Evolutionary conservation across 2,797 vertebrate species (phyloP), one percentile per base, ranked within the genome.

Genomic region (Rhabdomys pumilio): DNA sequence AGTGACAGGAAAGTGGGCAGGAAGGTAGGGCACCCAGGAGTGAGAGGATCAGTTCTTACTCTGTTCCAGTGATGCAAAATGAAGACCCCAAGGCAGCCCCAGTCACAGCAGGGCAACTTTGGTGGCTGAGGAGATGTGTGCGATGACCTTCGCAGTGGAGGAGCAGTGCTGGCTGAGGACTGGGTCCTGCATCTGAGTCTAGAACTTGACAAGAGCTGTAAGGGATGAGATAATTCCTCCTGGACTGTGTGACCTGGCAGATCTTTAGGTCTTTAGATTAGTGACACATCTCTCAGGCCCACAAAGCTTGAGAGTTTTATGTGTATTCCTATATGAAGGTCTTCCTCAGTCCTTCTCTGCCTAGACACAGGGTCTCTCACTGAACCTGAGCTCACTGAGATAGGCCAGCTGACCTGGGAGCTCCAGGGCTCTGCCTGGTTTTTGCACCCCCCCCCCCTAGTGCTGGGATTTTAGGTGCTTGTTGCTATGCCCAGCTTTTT

Each of bases 201-300:
- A 20, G 61, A 80, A 9, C 53, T 20, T 2, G 26, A 22, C 61
- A 17, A 53, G 14, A 17, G 12, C 6, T 17, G 19, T 47, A 17
- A 4, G 55, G 81, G 34, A 57, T 2, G 0, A 4, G 22, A 1
- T 6, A 0, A 24, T 10, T 50, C 53, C 20, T 17, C 3, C 3
- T 59, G 19, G 12, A 55, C 29, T 10, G 31, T 75, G 31, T 69
- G 15, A 41, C 84, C 65, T 14, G 20, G 41, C 50, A 24, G 34
- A 13, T 41, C 67, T 85, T 50, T 8, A 1, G 38, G 38, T 38
- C 38, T 38, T 38, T 38, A 38, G 38, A 38, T 38, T 38, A 38
- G 38, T 38, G 76, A 14, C 1, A 19, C 8, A 0, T 26, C 50
- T 67, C 38, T 72, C 2, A 47, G n/a, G 50, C 76, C 38, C 44